Conservation (phyloP, 2,113 vertebrate species). For the Colinus virginianus region DNA sequence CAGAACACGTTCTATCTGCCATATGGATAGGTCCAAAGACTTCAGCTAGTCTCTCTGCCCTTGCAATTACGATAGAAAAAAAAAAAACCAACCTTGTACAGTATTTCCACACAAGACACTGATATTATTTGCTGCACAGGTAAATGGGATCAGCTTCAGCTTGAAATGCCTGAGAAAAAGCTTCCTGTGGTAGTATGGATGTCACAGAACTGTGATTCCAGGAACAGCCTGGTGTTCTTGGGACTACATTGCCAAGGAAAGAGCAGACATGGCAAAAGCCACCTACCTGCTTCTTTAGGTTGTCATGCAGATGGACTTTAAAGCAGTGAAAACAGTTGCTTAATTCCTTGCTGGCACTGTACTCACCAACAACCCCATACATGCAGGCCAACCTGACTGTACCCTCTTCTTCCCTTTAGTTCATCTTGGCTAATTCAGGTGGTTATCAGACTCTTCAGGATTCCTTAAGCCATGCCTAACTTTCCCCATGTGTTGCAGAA, state of each 20-base stretch:
- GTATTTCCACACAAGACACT: background rate
- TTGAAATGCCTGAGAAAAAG: background rate
- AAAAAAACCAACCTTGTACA: background rate
- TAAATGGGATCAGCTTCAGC: background rate
- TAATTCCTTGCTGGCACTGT: background rate
- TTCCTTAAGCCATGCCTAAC: background rate
- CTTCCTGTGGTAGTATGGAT: fast-evolving
- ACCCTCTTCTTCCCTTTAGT: background rate
- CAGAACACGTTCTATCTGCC: background rate
- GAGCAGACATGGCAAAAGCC: background rate
- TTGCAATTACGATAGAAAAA: background rate
- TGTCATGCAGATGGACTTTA: background rate
- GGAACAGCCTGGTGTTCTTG: background rate
- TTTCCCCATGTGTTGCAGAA: background rate
- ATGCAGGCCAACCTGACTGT: background rate
- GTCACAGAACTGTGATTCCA: fast-evolving
- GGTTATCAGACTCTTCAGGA: background rate
- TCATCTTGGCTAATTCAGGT: background rate
- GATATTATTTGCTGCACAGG: background rate
- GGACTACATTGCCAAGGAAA: background rate
- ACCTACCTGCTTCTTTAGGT: background rate
- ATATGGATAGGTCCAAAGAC: background rate
- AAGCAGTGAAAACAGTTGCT: background rate
- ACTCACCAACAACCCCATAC: fast-evolving
- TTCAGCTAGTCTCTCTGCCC: background rate